Base-by-base conservation (phyloP, 2,113 vertebrate genomes). In the Desmodus rotundus region DNA sequence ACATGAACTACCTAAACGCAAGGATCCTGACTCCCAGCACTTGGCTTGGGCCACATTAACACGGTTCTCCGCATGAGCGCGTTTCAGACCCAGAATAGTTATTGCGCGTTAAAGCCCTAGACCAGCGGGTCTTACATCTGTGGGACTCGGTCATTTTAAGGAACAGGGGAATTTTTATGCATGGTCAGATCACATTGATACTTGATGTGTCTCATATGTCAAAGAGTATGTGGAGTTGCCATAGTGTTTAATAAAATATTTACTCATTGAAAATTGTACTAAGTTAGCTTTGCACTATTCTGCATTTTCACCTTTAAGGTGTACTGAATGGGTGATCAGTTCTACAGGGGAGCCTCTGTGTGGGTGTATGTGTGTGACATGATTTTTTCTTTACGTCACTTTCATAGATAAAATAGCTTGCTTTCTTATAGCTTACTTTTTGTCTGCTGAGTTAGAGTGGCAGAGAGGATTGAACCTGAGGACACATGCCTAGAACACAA, bases 371-470 rank as follows among this genome's bases (percentile, higher is more conserved):
- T n/a, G 52, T 45, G 56, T 97, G 96, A 98, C 98, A 97, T 95
- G 89, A 94, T 97, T 98, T 98, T 98, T 96, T 61, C 95, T 98
- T 98, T 92, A 95, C 95, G 92, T 98, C 94, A 98, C 97, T 91
- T 95, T 98, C 96, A 95, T 97, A 96, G 97, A 98, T 98, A 98
- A 98, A 98, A 98, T 94, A 97, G 97, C 97, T 98, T 93, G 56
- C 95, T 98, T 98, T 93, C 68, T 92, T 96, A 86, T 2, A 95
- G 85, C 91, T 97, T 97, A 97, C 28, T 28, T 97, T 97, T 89
- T 56, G 91, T 58, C 78, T 86, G 50, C 74, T 16, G 10, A 87
- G 56, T 72, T 87, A 93, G 86, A 77, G 74, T 73, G 52, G 26
- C 93, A 73, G 89, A 92, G 61, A 63, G 56, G 74, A 45, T 20